phyloP scores from a whole-genome alignment of 2,113 vertebrate genomes.

The Vulpes ferrilata region DNA sequence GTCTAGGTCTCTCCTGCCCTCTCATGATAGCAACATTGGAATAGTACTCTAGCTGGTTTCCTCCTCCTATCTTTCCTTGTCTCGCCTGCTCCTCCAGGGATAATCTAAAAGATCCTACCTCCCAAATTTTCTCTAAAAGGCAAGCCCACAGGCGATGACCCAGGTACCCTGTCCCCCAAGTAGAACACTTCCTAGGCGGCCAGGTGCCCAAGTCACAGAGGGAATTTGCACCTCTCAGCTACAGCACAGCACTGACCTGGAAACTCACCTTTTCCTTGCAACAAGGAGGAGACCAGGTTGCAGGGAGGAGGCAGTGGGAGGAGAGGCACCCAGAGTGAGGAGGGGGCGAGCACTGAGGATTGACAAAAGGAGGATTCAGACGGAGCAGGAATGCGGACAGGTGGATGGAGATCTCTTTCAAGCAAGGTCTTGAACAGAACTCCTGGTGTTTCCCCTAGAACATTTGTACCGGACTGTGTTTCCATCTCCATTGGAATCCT shows the following conservation, averaged over 20 bases:
- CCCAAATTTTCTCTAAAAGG: neutral
- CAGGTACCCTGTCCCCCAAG: neutral
- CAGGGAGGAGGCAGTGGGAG: neutral
- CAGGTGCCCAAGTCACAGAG: neutral
- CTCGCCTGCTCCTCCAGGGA: neutral
- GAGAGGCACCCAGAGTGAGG: neutral
- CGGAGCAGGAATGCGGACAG: neutral
- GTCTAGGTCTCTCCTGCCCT: too few relatives aligned
- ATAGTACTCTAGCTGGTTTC: neutral
- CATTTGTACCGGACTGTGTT: neutral
- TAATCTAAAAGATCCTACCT: neutral
- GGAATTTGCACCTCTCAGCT: neutral
- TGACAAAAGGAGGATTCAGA: neutral
- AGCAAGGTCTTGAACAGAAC: neutral
- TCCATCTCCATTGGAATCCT: neutral
- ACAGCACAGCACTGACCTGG: neutral
- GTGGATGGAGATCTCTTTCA: neutral
- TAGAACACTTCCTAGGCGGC: accelerated
- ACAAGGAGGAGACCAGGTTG: neutral
- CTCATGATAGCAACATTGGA: neutral
- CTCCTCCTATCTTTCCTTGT: accelerated
- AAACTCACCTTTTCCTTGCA: neutral
- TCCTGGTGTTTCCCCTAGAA: neutral
- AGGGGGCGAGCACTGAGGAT: neutral
- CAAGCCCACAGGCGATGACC: neutral